Evolutionary conservation across 2,888 invertebrate species (phyloP).

Genomic region (Sclerodermus sp.): DNA sequence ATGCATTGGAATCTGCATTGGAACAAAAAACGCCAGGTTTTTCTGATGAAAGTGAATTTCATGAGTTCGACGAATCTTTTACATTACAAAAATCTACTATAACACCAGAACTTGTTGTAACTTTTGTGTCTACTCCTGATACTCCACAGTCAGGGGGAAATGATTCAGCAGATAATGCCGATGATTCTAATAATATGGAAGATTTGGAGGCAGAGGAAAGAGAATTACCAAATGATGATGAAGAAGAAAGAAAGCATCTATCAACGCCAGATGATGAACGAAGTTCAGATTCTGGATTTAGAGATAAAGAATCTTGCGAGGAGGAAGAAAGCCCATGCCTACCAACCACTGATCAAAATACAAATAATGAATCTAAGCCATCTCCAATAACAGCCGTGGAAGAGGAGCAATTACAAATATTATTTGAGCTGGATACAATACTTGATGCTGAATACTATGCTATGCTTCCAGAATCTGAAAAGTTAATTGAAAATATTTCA

Average conservation of each 20-base stretch:
- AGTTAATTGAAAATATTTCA: conserved; percentile 11
- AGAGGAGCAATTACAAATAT: conserved; percentile 50
- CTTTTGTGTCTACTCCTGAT: conserved; percentile 33
- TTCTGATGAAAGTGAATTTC: conserved; percentile 31
- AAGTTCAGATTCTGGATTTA: conserved; percentile 60
- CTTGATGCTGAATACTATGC: conserved; percentile 51
- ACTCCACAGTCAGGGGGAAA: conserved; percentile 38
- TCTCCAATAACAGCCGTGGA: conserved; percentile 31
- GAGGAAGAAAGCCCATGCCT: conserved; percentile 49
- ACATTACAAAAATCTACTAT: conserved; percentile 15
- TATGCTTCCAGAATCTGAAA: conserved; percentile 35
- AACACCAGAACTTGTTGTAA: conserved; percentile 22
- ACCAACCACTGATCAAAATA: conserved; percentile 21
- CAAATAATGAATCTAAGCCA: conserved; percentile 13
- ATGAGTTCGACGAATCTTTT: conserved; percentile 26
- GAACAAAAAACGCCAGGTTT: conserved; percentile 41
- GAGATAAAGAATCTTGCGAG: conserved; percentile 58
- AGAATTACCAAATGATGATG: conserved; percentile 47
- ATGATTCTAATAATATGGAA: conserved; percentile 37
- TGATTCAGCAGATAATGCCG: conserved; percentile 37
- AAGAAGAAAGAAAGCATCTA: conserved; percentile 56
- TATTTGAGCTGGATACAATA: conserved; percentile 50
- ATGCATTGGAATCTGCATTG: conserved; percentile 42
- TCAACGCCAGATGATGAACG: conserved; percentile 59
- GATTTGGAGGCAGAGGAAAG: conserved; percentile 33